Percentiles rank a stretch among this genome's conserved stretches.
Conservation (phyloP, 2,888 invertebrate species). For the Cephus rjabovi region DNA sequence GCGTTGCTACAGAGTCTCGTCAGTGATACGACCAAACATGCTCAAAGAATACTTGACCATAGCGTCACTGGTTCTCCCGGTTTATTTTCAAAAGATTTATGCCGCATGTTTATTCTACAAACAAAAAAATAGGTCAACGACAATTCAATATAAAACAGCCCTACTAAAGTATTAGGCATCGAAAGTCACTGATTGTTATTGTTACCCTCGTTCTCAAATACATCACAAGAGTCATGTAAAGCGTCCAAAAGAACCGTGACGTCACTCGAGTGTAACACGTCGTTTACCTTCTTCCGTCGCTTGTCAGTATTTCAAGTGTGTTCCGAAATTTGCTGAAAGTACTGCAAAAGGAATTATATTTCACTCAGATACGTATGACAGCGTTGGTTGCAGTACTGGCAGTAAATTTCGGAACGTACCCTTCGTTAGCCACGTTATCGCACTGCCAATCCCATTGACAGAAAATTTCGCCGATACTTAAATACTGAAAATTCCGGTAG, state of each 20-base stretch:
- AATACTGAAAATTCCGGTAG: neutral
- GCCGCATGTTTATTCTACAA: neutral
- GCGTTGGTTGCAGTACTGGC: too few relatives aligned
- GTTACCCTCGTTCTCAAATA: neutral
- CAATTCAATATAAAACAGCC: neutral
- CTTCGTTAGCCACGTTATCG: neutral
- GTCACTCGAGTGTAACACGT: neutral
- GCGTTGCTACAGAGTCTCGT: conserved; percentile 9
- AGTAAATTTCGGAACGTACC: too few relatives aligned
- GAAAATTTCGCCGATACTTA: neutral
- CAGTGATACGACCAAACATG: neutral
- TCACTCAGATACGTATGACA: too few relatives aligned
- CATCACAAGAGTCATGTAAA: neutral
- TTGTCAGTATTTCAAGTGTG: neutral
- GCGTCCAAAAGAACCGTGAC: neutral
- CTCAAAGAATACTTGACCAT: neutral
- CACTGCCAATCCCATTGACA: neutral
- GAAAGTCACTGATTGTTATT: neutral
- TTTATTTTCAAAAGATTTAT: neutral
- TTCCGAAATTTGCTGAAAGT: too few relatives aligned
- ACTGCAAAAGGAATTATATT: too few relatives aligned
- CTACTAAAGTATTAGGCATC: neutral
- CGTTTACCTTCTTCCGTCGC: neutral
- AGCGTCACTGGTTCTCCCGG: neutral
- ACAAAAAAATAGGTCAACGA: neutral